Base-by-base conservation (phyloP, 2,888 invertebrate species). In the Ceramica pisi region DNA sequence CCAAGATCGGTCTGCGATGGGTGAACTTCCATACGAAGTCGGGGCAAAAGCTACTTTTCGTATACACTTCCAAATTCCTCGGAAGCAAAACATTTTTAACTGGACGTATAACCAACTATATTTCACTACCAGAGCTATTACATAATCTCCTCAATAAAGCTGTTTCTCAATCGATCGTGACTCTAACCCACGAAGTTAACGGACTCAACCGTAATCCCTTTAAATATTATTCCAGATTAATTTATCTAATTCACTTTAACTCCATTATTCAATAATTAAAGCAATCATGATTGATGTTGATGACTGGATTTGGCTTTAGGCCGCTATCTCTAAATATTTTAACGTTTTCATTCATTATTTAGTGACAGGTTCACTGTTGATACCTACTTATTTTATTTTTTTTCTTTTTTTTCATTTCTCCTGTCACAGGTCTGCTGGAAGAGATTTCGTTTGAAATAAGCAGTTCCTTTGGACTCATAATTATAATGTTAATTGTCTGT, bases 171-270 rank as follows among this genome's bases (percentile, higher is more conserved):
- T 50, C 31, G 16, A 59, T 85, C 85, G 85, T 85, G 85, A 86
- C 70, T 44, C 9, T 56, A 53, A 7, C 75, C 77, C 80, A 85
- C 81, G 80, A 77, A 60, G 19, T 41, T 59, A 73, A 78, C 82
- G 69, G 70, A 8, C 14, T 73, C 41, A 46, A 16, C 23, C 35
- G 14, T 78, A 65, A 82, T 80, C 80, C 76, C 67, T 74, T 78
- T 62, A 77, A 80, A 84, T 84, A 83, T 80, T 83, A 82, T 76
- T 74, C 62, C 60, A 67, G 78, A 85, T 84, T 86, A 85, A 88
- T 88, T 83, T 85, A 84, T 88, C 84, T 85, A 80, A 86, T 82
- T 85, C 80, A 79, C 79, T 87, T 82, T 71, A 66, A 75, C 64
- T 69, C 68, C 61, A 80, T 70, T 82, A 75, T 78, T 75, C 53